Evolutionary conservation across 2,113 vertebrate species (phyloP).

Genomic region (Pluvialis apricaria): DNA sequence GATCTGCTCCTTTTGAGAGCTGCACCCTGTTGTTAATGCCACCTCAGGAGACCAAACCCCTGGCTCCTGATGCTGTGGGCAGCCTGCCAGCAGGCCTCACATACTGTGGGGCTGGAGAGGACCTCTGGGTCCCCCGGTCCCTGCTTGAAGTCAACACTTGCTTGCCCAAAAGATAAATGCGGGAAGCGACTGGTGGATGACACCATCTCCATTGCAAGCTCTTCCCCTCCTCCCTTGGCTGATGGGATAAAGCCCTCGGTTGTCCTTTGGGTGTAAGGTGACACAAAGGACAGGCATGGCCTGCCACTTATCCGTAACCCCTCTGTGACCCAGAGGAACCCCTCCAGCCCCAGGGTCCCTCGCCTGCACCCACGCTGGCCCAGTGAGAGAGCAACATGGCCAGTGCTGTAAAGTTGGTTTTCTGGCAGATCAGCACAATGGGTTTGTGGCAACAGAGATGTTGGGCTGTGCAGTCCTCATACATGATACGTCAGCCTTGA

Average conservation of each 20-base stretch:
- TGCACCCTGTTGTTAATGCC: not conserved
- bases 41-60: not conserved
- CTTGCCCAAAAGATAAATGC: not conserved
- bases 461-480: rapidly evolving
- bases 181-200: not conserved
- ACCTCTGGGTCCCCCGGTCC: not conserved
- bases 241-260: not conserved
- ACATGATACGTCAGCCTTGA: not conserved
- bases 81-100: not conserved
- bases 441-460: not conserved
- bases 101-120: not conserved
- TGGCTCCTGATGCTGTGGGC: rapidly evolving
- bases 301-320: not conserved
- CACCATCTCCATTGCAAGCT: not conserved
- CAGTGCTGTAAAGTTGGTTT: not conserved
- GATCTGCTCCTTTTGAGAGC: not conserved
- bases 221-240: not conserved
- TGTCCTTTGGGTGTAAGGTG: not conserved
- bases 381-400: rapidly evolving
- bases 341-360: not conserved
- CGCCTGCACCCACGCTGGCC: not conserved
- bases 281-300: not conserved
- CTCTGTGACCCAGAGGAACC: not conserved
- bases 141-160: not conserved
- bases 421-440: not conserved